Conservation (phyloP, 37 sponge, comb jelly and placozoan genomes). For the Mnemiopsis leidyi region DNA sequence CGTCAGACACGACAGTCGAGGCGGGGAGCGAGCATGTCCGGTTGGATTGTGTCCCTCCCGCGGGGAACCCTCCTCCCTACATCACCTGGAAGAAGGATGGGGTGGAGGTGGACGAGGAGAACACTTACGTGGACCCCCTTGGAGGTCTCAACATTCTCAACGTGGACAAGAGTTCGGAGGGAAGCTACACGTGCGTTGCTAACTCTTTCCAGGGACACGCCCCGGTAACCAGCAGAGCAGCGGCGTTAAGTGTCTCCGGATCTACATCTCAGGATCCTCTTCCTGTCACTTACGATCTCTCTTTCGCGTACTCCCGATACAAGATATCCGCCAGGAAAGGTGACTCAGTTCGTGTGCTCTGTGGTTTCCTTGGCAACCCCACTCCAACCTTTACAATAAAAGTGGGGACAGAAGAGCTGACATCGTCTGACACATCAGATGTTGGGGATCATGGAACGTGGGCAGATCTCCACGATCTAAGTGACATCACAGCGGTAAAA, state of each 20-base stretch:
- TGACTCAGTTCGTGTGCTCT: constrained; percentile 17
- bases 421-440: background rate
- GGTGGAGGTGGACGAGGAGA: background rate
- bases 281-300: constrained; percentile 12
- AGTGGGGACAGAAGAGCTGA: background rate
- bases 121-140: constrained; percentile 45
- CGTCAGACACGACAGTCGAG: background rate
- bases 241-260: background rate
- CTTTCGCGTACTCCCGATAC: constrained; percentile 23
- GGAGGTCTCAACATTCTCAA: constrained; percentile 55
- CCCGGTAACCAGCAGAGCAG: background rate
- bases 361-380: constrained; percentile 48
- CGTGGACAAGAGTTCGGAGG: background rate
- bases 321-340: constrained; percentile 40
- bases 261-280: background rate
- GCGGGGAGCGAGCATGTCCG: background rate
- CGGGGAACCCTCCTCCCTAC: background rate
- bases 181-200: constrained; percentile 27
- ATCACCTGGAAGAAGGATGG: constrained; percentile 34
- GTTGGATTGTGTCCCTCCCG: constrained; percentile 33
- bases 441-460: background rate
- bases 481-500: background rate
- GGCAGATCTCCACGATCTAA: background rate
- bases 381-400: background rate
- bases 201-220: background rate